Percentiles rank a stretch among this genome's conserved stretches.
These are phyloP conservation scores for Agrochola litura DNA, from an alignment of 2,888 invertebrate genomes.

Conservation along the genomic window DNA sequence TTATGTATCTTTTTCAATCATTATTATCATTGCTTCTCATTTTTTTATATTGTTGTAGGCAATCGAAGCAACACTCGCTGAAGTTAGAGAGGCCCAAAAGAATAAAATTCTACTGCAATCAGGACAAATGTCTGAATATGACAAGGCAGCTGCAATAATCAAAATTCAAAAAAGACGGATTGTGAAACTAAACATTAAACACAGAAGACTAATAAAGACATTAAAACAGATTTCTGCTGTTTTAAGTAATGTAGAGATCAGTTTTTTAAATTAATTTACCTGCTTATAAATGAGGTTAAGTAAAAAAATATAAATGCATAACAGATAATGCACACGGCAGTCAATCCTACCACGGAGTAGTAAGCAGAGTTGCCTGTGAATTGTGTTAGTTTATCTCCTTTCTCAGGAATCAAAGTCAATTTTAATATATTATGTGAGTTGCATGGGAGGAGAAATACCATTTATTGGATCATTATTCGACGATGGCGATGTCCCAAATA, in stretches of 20 bases:
- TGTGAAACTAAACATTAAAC: conserved; percentile 8
- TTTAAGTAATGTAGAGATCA: conserved; percentile 24
- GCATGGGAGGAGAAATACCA: not conserved
- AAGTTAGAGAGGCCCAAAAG: conserved; percentile 19
- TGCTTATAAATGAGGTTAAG: not conserved
- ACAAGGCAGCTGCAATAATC: conserved; percentile 40
- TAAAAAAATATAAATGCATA: not conserved
- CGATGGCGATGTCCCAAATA: not conserved
- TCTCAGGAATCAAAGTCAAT: not conserved
- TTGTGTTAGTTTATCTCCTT: not conserved
- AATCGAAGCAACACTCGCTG: not conserved
- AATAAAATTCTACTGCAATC: conserved; percentile 8
- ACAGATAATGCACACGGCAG: conserved; percentile 10
- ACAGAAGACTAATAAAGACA: conserved; percentile 4
- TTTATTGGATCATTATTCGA: not conserved
- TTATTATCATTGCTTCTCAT: conserved; percentile 28
- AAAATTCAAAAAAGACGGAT: conserved; percentile 26
- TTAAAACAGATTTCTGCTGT: conserved; percentile 33
- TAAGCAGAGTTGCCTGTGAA: conserved; percentile 21
- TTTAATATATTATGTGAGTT: not conserved
- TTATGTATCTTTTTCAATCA: not conserved
- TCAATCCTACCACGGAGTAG: conserved; percentile 25
- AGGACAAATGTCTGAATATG: conserved; percentile 6
- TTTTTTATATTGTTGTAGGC: conserved; percentile 46
- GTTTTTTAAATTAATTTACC: not conserved